phyloP scores from a whole-genome alignment of 2,888 invertebrate genomes.

The Drosophila helvetica region DNA sequence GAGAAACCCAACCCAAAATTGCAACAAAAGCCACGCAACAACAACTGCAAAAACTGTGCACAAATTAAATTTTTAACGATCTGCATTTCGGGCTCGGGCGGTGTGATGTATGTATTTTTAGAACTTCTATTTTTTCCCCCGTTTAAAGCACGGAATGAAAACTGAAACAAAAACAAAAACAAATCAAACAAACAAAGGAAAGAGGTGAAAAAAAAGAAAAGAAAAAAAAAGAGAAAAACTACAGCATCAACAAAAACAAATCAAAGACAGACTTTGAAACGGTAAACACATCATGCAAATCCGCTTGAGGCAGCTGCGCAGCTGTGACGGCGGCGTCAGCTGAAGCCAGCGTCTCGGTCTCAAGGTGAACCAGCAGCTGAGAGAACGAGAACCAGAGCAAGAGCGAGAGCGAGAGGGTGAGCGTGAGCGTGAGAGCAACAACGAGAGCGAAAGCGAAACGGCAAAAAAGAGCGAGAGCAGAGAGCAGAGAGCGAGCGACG shows the following conservation, averaged over 20 bases:
- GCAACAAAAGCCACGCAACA: background rate
- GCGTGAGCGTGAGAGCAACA: background rate
- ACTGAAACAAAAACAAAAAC: background rate
- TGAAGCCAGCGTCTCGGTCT: conserved; percentile 54
- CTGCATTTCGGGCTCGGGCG: background rate
- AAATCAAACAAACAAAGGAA: background rate
- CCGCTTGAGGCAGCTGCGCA: conserved; percentile 64
- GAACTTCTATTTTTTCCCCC: background rate
- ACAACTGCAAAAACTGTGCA: background rate
- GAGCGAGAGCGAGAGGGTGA: background rate
- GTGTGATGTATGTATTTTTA: background rate
- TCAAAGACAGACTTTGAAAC: conserved; percentile 1
- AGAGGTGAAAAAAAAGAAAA: background rate
- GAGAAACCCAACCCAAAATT: background rate
- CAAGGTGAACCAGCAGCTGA: conserved; percentile 66
- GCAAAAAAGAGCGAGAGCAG: background rate
- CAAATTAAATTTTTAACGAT: background rate
- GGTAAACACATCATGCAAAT: conserved; percentile 50
- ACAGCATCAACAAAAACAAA: background rate
- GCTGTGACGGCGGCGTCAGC: conserved; percentile 60
- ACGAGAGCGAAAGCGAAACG: conserved; percentile 4
- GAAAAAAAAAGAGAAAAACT: background rate
- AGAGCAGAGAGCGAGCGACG: conserved; percentile 11
- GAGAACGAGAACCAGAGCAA: background rate
- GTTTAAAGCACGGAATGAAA: background rate